Percentiles rank a stretch among this genome's conserved stretches.
These are phyloP conservation scores for Patella pellucida DNA, from an alignment of 2,888 invertebrate species.

Conservation along the genomic window DNA sequence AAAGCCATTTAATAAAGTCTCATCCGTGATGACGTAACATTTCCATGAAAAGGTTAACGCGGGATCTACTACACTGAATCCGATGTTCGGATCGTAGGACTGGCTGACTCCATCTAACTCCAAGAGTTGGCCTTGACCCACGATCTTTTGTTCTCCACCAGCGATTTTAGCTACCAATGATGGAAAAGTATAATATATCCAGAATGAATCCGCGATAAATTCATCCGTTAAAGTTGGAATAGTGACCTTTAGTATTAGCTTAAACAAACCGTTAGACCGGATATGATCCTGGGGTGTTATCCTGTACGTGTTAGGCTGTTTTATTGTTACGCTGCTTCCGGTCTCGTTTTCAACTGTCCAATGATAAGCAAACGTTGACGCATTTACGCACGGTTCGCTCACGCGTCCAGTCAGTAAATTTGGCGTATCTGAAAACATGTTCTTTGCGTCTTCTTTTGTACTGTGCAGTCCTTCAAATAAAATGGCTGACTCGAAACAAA, in stretches of 20 bases:
- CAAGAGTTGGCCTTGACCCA: background rate
- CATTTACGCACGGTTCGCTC: background rate
- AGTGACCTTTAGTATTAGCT: background rate
- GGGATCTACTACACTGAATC: background rate
- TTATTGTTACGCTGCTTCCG: background rate
- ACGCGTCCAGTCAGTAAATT: background rate
- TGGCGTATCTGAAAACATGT: background rate
- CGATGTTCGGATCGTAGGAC: background rate
- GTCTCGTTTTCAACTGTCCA: background rate
- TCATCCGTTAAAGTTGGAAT: background rate
- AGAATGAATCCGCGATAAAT: background rate
- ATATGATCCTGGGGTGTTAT: background rate
- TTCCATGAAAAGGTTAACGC: background rate
- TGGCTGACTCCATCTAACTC: background rate
- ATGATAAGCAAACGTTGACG: background rate
- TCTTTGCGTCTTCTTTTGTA: background rate
- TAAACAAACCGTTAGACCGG: background rate
- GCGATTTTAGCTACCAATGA: slow-evolving; percentile 17
- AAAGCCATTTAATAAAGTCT: background rate
- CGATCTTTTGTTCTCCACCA: slow-evolving; percentile 12
- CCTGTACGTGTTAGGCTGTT: background rate
- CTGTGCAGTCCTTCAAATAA: background rate
- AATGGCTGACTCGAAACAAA: background rate
- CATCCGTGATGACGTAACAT: background rate
- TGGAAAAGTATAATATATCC: background rate